These are phyloP conservation scores for Caenorhabditis sinica DNA, from an alignment of 2,888 invertebrate genomes.

Conservation along the genomic window DNA sequence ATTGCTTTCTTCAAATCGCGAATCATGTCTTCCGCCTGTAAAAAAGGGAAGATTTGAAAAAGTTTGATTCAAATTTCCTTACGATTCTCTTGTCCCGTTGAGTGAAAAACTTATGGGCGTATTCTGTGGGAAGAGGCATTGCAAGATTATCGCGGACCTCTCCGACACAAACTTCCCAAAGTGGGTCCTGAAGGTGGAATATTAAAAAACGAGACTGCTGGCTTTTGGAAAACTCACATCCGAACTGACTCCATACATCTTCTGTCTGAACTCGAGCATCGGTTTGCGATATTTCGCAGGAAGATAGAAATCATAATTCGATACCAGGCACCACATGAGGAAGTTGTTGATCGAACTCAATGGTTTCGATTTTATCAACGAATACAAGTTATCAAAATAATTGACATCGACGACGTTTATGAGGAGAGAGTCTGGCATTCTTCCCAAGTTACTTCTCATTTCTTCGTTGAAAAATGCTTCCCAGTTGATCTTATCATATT, in stretches of 20 bases:
- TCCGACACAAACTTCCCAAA: conserved; percentile 78
- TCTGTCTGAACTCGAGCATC: conserved; percentile 68
- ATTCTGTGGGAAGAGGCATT: conserved; percentile 76
- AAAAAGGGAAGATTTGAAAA: background rate
- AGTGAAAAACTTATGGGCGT: conserved; percentile 74
- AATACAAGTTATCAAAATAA: conserved; percentile 73
- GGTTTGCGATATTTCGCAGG: conserved; percentile 73
- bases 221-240: conserved; percentile 55
- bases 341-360: conserved; percentile 77
- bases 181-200: conserved; percentile 38
- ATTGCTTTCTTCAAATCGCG: conserved; percentile 74
- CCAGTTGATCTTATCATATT: conserved; percentile 77
- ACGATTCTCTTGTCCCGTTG: conserved; percentile 56
- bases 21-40: conserved; percentile 76
- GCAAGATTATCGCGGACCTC: conserved; percentile 77
- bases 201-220: background rate
- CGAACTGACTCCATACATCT: conserved; percentile 70
- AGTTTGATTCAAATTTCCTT: background rate
- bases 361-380: conserved; percentile 67
- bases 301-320: conserved; percentile 74
- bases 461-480: conserved; percentile 75
- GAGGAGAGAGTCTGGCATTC: conserved; percentile 70
- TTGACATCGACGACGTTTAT: conserved; percentile 76
- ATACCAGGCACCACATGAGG: conserved; percentile 79
- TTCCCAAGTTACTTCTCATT: conserved; percentile 66